Percentiles rank a stretch among this genome's conserved stretches.
Conservation (phyloP, 2,113 vertebrate genomes). For the Cheilinus undulatus region DNA sequence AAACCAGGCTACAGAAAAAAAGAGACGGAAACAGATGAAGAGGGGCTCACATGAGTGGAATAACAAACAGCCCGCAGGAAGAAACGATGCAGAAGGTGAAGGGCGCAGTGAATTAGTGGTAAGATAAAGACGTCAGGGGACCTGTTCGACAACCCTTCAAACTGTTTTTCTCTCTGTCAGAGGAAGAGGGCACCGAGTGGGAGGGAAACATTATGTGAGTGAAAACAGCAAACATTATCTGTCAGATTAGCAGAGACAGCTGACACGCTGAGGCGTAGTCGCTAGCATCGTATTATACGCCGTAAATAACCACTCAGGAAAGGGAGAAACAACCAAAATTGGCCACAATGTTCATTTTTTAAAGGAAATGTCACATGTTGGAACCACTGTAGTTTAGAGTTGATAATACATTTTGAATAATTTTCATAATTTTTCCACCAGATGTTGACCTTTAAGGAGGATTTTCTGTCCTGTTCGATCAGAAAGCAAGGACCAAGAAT, state of each 20-base stretch:
- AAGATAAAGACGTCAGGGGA: constrained; percentile 69
- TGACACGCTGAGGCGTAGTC: background rate
- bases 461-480: constrained; percentile 48
- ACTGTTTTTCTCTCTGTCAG: constrained; percentile 37
- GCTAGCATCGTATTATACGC: background rate
- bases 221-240: constrained; percentile 25
- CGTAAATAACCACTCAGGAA: background rate
- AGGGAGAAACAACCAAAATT: background rate
- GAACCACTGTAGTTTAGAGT: constrained; percentile 1
- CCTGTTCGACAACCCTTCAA: constrained; percentile 38
- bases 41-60: constrained; percentile 55
- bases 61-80: constrained; percentile 60
- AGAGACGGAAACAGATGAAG: constrained; percentile 45
- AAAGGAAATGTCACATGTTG: background rate
- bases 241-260: constrained; percentile 13
- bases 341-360: background rate
- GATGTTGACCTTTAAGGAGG: constrained; percentile 72
- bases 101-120: constrained; percentile 59
- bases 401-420: background rate
- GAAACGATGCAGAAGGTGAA: constrained; percentile 63
- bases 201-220: background rate
- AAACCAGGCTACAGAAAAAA: constrained; percentile 24
- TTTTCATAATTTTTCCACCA: constrained; percentile 36
- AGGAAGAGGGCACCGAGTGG: background rate
- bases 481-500: constrained; percentile 44